Percentiles rank a stretch among this genome's conserved stretches.
phyloP scores from a whole-genome alignment of 2,797 vertebrate species.

The Acanthiza pusilla region DNA sequence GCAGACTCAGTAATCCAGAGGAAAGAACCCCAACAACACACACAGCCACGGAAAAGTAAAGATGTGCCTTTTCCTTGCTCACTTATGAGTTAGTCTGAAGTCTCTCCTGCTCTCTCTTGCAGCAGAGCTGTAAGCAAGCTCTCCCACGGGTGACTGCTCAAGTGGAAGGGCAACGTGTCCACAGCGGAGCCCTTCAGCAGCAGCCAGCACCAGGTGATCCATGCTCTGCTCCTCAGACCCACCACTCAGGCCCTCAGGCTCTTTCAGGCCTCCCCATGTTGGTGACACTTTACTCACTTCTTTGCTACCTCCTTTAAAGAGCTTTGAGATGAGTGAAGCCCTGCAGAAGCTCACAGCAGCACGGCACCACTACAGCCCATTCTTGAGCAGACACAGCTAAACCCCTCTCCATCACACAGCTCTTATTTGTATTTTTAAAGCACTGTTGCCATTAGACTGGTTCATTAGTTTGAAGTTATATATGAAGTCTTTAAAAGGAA shows the following conservation, averaged over 20 bases:
- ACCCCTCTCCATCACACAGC: neutral
- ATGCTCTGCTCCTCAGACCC: neutral
- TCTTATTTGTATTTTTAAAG: neutral
- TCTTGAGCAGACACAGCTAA: neutral
- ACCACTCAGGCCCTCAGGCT: neutral
- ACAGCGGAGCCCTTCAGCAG: rapidly evolving
- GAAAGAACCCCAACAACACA: neutral
- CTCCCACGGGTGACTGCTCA: neutral
- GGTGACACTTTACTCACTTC: neutral
- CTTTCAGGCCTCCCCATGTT: neutral
- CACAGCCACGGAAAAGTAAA: neutral
- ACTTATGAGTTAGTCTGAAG: neutral
- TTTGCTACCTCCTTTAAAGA: neutral
- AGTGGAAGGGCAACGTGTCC: neutral
- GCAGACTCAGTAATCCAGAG: neutral
- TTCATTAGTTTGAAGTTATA: neutral
- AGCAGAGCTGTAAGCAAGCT: neutral
- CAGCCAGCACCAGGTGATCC: neutral
- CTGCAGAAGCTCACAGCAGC: neutral
- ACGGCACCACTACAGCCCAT: neutral
- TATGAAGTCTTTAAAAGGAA: neutral
- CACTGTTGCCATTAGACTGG: neutral
- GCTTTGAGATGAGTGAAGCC: neutral
- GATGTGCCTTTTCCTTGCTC: neutral
- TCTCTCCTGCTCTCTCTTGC: neutral